phyloP scores from a whole-genome alignment of 2,888 invertebrate genomes.

The Caenorhabditis panamensis region DNA sequence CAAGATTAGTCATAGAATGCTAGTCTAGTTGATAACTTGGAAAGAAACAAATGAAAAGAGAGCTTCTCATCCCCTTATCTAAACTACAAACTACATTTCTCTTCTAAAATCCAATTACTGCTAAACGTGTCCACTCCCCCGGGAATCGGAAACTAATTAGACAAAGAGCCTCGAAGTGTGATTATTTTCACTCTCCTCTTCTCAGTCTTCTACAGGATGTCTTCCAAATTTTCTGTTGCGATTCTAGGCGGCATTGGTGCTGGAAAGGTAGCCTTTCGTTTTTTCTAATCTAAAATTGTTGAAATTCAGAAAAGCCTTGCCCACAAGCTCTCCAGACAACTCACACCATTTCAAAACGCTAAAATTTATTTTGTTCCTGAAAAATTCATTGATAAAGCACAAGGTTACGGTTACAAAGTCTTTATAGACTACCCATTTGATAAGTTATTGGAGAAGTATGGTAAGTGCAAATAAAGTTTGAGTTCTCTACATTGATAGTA shows the following conservation, averaged over 20 bases:
- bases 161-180: constrained; percentile 23
- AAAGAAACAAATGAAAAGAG: too few relatives aligned
- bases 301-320: constrained; percentile 39
- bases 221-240: constrained; percentile 21
- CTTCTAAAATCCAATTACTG: constrained; percentile 11
- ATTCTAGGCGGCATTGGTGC: constrained; percentile 47
- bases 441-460: constrained; percentile 32
- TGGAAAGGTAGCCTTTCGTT: constrained; percentile 38
- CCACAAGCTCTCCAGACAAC: constrained; percentile 22
- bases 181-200: constrained; percentile 16
- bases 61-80: too few relatives aligned
- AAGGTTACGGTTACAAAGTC: constrained; percentile 21
- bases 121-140: not conserved
- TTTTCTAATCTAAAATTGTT: constrained; percentile 1
- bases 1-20: too few relatives aligned
- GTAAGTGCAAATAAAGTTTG: constrained; percentile 6
- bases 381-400: not conserved
- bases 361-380: constrained; percentile 13
- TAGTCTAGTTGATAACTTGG: too few relatives aligned
- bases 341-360: not conserved
- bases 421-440: constrained; percentile 43
- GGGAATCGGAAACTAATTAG: constrained; percentile 42
- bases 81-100: constrained; percentile 2
- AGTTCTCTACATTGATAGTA: not conserved
- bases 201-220: constrained; percentile 12